Evolutionary conservation across 2,888 invertebrate genomes (phyloP), one percentile per base, ranked within the genome.

Genomic region (Sturmia bella): DNA sequence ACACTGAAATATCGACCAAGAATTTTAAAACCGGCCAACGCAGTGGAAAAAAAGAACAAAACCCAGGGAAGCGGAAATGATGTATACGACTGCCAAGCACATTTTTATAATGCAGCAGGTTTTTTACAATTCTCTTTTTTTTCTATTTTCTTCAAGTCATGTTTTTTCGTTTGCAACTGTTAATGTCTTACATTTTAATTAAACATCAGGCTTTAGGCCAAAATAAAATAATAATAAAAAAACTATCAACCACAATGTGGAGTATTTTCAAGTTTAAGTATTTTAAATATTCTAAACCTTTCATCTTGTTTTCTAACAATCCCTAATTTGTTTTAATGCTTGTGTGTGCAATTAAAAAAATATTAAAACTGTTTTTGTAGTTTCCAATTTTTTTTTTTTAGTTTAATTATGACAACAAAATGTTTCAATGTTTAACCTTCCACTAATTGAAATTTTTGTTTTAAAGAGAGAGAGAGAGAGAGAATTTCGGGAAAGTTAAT

Each of bases 61-160:
- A 83, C 88, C 87, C 90, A 90, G 88, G 89, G 88, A 90, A 90
- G 90, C 90, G 90, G 89, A 90, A 90, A 90, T 90, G 90, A 90
- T 90, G 90, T 88, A 90, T 90, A 89, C 88, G 87, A 86, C 84
- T 85, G 85, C 86, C 85, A 84, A 85, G 76, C 70, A 72, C 64
- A 78, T 78, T 78, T 78, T 78, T 64, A 77, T 72, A 57, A 52
- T 43, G 15, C 41, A 50, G 50, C 64, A 72, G 76, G 72, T 75
- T 59, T 59, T 50, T 21, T 37, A 54, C 27, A 27, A 15, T 39
- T 21, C n/a, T 21, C n/a, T 39, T 19, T 52, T 59, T 76, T 68
- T 43, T 64, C 13, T 64, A 5, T 21, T 59, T 68, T 63, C 64
- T 57, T 57, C 54, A 56, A 59, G 59, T 70, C 72, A 64, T 73